Conservation (phyloP, 64 coral and sea anemone species). For the Trachythela sp. region DNA sequence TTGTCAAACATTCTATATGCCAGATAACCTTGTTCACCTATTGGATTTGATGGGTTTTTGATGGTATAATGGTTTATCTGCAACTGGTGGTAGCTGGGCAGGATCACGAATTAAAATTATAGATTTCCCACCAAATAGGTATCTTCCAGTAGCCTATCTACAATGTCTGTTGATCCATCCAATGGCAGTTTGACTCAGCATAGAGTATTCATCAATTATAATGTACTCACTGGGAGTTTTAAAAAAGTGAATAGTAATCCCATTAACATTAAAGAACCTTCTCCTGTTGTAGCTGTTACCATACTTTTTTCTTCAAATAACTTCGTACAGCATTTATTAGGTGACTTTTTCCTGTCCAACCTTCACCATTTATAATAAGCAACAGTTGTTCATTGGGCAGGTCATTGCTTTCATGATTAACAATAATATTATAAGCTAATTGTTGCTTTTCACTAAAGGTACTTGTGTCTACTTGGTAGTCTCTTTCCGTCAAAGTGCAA, state of each 20-base stretch:
- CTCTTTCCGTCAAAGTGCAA: no score
- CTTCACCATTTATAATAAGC: no score
- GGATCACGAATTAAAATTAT: not conserved
- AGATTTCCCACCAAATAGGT: not conserved
- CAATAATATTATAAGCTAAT: no score
- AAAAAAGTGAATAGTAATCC: not conserved
- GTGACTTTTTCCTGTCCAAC: no score
- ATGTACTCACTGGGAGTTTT: not conserved
- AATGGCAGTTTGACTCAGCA: not conserved
- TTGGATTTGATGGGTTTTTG: not conserved
- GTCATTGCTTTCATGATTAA: no score
- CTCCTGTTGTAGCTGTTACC: not conserved
- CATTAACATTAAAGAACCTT: not conserved
- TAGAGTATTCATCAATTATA: not conserved
- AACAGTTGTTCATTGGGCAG: no score
- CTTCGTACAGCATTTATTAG: no score
- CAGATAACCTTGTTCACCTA: no score
- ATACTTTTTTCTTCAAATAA: not conserved
- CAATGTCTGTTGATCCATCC: not conserved
- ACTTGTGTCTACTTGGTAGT: no score
- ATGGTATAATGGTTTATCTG: not conserved
- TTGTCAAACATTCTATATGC: no score
- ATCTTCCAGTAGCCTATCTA: not conserved
- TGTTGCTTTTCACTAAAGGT: no score
- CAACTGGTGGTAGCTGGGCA: not conserved